A percentile compares a stretch with the other conserved stretches of the same genome.
phyloP scores from a whole-genome alignment of 2,888 invertebrate species.

The Nephrotoma appendiculata region DNA sequence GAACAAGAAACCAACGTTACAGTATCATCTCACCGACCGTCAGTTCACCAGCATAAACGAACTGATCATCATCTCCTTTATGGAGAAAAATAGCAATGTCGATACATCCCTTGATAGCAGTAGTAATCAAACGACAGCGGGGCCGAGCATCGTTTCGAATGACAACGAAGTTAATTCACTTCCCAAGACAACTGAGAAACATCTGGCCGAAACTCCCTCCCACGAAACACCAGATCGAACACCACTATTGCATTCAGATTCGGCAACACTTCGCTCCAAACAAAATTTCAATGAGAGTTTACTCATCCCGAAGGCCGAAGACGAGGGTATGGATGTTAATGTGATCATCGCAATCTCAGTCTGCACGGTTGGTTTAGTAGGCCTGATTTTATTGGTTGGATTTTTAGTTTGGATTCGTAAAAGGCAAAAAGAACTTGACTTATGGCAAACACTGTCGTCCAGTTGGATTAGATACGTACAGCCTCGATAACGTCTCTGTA shows the following conservation, averaged over 20 bases:
- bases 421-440: conserved; percentile 61
- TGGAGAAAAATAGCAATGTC: neutral
- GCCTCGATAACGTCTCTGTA: conserved; percentile 77
- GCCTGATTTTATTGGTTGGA: conserved; percentile 59
- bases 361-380: conserved; percentile 64
- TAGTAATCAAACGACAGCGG: neutral
- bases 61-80: too few species aligned
- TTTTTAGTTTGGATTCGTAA: conserved; percentile 65
- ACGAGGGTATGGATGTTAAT: conserved; percentile 32
- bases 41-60: too few species aligned
- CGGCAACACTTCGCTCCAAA: conserved; percentile 18
- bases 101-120: neutral
- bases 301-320: conserved; percentile 21
- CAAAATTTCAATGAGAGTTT: conserved; percentile 25
- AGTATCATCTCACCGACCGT: too few species aligned
- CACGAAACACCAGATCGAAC: conserved; percentile 20
- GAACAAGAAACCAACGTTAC: too few species aligned
- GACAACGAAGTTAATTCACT: neutral
- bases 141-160: neutral
- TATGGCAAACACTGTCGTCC: conserved; percentile 81
- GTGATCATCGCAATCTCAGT: conserved; percentile 70
- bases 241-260: neutral
- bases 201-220: conserved; percentile 7
- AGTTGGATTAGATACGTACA: conserved; percentile 77
- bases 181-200: conserved; percentile 1